Conservation (phyloP, 2,113 vertebrate species). For the Solenodon paradoxus region DNA sequence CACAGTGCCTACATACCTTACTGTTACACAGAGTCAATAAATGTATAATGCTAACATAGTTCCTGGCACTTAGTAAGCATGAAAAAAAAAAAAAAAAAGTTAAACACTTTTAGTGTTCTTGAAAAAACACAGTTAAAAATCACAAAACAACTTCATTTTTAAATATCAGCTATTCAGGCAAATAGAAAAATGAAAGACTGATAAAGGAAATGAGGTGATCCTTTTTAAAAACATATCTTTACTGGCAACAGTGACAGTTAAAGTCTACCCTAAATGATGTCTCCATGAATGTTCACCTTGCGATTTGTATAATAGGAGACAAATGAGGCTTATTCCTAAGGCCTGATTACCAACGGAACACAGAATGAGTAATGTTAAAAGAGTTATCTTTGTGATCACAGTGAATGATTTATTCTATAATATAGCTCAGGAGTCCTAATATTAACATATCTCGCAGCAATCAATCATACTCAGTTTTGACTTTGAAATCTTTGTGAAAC, state of each 20-base stretch:
- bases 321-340: constrained; percentile 9
- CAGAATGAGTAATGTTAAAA: constrained; percentile 38
- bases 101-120: too few relatives aligned
- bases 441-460: constrained; percentile 50
- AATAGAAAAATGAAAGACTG: neutral
- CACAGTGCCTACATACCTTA: neutral
- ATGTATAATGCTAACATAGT: neutral
- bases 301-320: neutral
- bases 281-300: neutral
- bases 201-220: neutral
- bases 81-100: too few relatives aligned
- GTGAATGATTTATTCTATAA: constrained; percentile 40
- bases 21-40: neutral
- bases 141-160: neutral
- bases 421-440: constrained; percentile 34
- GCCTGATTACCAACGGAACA: constrained; percentile 17
- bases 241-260: neutral
- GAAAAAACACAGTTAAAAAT: neutral
- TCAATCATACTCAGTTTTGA: constrained; percentile 60
- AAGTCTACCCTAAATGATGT: neutral
- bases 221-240: constrained; percentile 1
- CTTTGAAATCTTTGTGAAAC: constrained; percentile 65
- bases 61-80: neutral
- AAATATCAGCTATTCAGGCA: neutral
- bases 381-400: constrained; percentile 54